Evolutionary conservation across 2,888 invertebrate genomes (phyloP).

Genomic region (Drosophila peninsularis): DNA sequence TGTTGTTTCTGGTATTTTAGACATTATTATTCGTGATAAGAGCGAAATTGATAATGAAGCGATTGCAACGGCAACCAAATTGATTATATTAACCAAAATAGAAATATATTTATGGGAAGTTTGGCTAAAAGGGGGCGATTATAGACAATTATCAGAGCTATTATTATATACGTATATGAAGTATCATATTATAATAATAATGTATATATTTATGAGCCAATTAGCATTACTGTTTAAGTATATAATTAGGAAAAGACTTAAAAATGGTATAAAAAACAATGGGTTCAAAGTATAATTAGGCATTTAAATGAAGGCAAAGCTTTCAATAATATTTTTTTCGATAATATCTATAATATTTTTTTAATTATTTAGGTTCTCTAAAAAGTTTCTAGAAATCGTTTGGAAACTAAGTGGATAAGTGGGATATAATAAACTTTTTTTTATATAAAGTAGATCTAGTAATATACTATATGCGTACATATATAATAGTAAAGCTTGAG

Average conservation of each 20-base stretch:
- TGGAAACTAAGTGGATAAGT: no score
- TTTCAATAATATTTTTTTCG: no score
- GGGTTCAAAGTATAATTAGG: no score
- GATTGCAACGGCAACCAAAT: slow-evolving; percentile 23
- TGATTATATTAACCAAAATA: slow-evolving; percentile 34
- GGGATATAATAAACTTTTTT: background rate
- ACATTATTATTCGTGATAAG: slow-evolving; percentile 34
- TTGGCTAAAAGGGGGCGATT: background rate
- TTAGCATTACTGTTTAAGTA: no score
- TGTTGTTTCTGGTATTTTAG: slow-evolving; percentile 26
- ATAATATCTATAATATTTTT: no score
- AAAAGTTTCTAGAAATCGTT: no score
- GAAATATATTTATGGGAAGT: background rate
- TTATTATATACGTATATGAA: background rate
- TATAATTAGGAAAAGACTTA: no score
- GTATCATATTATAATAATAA: no score
- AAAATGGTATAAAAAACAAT: no score
- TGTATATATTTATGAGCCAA: no score
- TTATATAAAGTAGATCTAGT: background rate
- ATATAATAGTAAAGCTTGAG: background rate
- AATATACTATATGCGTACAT: background rate
- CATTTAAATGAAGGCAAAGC: no score
- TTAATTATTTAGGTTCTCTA: no score
- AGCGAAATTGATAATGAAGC: slow-evolving; percentile 44
- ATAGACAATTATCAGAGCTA: background rate